phyloP scores from a whole-genome alignment of 2,888 invertebrate species.

The Microctonus hyperodae region DNA sequence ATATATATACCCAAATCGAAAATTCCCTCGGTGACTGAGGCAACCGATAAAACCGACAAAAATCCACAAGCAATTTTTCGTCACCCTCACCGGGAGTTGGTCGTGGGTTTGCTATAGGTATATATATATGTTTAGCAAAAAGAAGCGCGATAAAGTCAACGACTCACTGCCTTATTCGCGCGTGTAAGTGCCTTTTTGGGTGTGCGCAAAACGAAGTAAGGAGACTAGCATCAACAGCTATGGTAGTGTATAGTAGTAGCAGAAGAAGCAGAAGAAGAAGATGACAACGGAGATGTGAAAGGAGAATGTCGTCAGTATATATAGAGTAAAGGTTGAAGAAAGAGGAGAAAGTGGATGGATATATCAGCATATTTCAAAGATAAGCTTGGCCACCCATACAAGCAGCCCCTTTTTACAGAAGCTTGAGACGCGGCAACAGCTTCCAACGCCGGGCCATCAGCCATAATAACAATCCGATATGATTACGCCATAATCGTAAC shows the following conservation, averaged over 20 bases:
- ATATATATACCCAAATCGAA: slow-evolving; percentile 26
- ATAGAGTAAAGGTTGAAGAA: background rate
- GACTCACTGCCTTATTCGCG: slow-evolving; percentile 28
- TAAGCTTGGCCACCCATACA: slow-evolving; percentile 53
- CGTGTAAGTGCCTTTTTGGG: slow-evolving; percentile 34
- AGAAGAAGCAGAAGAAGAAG: background rate
- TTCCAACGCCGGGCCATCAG: slow-evolving; percentile 57
- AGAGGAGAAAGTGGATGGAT: slow-evolving; percentile 47
- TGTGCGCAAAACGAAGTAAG: slow-evolving; percentile 24
- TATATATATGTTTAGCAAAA: slow-evolving; percentile 6
- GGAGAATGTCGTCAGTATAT: slow-evolving; percentile 14
- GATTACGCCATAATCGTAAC: slow-evolving; percentile 63
- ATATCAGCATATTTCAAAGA: slow-evolving; percentile 64
- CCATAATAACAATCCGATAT: slow-evolving; percentile 64
- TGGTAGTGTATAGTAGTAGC: slow-evolving; percentile 25
- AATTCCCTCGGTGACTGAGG: slow-evolving; percentile 15
- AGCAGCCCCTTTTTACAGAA: slow-evolving; percentile 10
- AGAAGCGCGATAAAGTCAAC: slow-evolving; percentile 38
- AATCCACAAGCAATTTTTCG: slow-evolving; percentile 52
- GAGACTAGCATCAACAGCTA: no score
- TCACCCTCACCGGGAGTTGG: slow-evolving; percentile 26
- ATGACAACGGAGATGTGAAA: slow-evolving; percentile 28
- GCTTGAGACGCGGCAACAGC: slow-evolving; percentile 38
- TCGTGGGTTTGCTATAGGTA: no score
- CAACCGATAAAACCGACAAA: slow-evolving; percentile 37